A percentile compares a stretch with the other conserved stretches of the same genome.
phyloP scores from a whole-genome alignment of 1,140 invertebrate genomes.

The Anastrepha obliqua region DNA sequence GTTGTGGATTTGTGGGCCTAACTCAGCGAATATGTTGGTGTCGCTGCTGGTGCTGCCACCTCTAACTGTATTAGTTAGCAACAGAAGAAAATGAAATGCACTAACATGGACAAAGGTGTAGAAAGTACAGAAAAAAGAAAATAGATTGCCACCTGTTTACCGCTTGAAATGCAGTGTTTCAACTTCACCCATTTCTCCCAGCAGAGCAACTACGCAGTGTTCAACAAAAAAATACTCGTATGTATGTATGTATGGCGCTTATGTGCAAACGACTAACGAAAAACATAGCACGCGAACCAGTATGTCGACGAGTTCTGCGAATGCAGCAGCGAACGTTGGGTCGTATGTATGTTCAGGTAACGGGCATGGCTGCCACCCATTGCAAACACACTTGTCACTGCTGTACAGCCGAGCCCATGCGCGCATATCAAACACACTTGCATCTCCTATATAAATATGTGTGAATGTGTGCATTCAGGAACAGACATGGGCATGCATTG shows the following conservation, averaged over 20 bases:
- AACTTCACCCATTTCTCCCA: background rate
- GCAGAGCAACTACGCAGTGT: background rate
- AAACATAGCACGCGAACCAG: background rate
- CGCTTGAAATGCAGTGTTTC: conserved; percentile 14
- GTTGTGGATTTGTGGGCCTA: conserved; percentile 18
- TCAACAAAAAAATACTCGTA: conserved; percentile 5
- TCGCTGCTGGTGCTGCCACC: background rate
- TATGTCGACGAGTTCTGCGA: background rate
- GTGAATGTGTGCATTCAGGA: background rate
- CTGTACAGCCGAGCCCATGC: background rate
- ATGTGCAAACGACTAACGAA: background rate
- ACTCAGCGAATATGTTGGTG: background rate
- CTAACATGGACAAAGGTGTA: background rate
- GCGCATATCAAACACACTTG: background rate
- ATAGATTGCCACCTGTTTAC: conserved; percentile 42
- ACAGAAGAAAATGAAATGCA: background rate
- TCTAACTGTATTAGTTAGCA: conserved; percentile 4
- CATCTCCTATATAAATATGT: background rate
- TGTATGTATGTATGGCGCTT: background rate
- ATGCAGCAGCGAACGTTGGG: background rate
- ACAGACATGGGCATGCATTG: conserved; percentile 25
- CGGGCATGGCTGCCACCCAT: conserved; percentile 4
- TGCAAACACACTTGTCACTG: conserved; percentile 11
- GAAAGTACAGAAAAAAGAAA: background rate
- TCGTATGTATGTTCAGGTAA: background rate